A percentile compares a stretch with the other conserved stretches of the same genome.
These are phyloP conservation scores for Spinibarbus caldwelli DNA, from an alignment of 2,797 vertebrate genomes.

Conservation along the genomic window DNA sequence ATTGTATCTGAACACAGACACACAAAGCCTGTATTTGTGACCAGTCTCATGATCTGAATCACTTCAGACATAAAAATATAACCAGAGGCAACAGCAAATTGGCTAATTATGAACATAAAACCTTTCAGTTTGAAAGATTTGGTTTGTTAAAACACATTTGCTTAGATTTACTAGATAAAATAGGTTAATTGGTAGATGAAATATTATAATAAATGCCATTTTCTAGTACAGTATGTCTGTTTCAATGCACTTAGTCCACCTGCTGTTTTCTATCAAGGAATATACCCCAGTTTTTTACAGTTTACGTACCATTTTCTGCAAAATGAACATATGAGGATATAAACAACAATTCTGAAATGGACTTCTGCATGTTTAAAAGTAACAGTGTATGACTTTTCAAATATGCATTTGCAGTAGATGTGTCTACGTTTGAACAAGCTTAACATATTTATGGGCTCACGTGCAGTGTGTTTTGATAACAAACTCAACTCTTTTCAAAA, in stretches of 20 bases:
- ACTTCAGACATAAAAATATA: neutral
- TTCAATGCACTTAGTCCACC: neutral
- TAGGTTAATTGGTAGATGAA: neutral
- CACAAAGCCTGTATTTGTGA: constrained; percentile 34
- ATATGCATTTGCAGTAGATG: neutral
- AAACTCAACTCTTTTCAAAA: neutral
- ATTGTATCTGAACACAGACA: constrained; percentile 22
- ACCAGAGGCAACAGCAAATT: constrained; percentile 14
- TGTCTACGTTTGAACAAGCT: neutral
- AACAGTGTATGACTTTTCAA: neutral
- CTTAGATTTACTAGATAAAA: neutral
- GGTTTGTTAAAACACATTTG: neutral
- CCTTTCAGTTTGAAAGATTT: neutral
- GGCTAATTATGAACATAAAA: constrained; percentile 9
- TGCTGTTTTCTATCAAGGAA: neutral
- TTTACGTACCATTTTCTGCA: neutral
- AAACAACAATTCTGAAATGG: neutral
- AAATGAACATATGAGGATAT: neutral
- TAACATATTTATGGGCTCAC: neutral
- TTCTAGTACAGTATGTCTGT: neutral
- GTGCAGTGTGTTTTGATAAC: constrained; percentile 15
- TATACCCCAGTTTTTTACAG: neutral
- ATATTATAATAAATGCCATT: neutral
- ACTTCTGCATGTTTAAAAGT: neutral
- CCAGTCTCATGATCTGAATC: neutral